A percentile compares a stretch with the other conserved stretches of the same genome.
Conservation (phyloP, 2,888 invertebrate species). For the Drosophila kanekoi region DNA sequence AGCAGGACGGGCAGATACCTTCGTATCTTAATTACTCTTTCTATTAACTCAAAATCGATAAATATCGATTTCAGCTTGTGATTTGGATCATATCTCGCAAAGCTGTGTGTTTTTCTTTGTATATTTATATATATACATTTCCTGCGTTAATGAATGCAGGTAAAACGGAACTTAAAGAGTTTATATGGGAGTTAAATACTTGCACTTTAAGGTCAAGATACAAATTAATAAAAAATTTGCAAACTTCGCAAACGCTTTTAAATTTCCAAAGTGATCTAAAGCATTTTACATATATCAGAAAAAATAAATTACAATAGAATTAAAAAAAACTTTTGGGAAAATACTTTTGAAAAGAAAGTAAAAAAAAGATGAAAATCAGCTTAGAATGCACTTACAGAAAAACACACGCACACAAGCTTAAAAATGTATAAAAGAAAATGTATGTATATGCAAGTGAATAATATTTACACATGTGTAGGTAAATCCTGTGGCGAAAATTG, state of each 20-base stretch:
- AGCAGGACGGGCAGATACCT: not conserved
- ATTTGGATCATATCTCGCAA: not conserved
- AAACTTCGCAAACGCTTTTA: too few species aligned
- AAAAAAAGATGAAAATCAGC: conserved; percentile 5
- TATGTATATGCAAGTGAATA: conserved; percentile 2
- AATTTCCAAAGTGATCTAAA: too few species aligned
- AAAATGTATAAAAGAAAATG: not conserved
- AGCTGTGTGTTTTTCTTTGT: too few species aligned
- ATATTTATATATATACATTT: not conserved
- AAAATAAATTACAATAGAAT: too few species aligned
- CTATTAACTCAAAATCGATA: too few species aligned
- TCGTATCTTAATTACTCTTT: too few species aligned
- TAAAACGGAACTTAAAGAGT: not conserved
- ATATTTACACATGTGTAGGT: conserved; percentile 13
- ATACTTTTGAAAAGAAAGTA: not conserved
- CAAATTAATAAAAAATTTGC: too few species aligned
- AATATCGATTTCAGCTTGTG: not conserved
- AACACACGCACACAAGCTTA: conserved; percentile 7
- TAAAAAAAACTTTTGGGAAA: not conserved
- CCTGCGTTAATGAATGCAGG: too few species aligned
- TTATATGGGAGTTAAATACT: too few species aligned
- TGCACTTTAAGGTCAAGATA: too few species aligned
- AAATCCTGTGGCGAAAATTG: conserved; percentile 7
- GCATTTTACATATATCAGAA: too few species aligned
- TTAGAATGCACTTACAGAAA: conserved; percentile 1